phyloP scores from a whole-genome alignment of 2,797 vertebrate genomes.

The Pseudopleuronectes americanus region DNA sequence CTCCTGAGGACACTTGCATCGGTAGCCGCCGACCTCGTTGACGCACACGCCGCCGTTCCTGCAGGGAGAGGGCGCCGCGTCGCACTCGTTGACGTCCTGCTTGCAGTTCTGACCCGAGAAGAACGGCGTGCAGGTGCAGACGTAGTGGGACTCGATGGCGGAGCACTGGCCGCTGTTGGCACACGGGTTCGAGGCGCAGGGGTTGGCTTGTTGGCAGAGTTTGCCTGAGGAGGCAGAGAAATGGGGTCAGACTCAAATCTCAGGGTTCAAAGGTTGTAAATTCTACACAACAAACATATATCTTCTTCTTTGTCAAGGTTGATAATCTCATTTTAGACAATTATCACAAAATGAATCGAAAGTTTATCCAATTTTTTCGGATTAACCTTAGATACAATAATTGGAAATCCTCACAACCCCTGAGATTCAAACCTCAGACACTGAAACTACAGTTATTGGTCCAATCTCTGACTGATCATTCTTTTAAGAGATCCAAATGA shows the following conservation, averaged over 20 bases:
- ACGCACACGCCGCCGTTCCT: conserved; percentile 87
- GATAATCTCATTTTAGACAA: too few relatives aligned
- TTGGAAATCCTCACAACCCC: too few relatives aligned
- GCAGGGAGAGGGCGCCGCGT: conserved; percentile 80
- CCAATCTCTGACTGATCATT: not conserved
- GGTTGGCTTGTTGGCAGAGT: conserved; percentile 91
- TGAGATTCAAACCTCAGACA: too few relatives aligned
- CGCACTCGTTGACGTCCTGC: conserved; percentile 92
- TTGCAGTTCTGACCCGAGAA: conserved; percentile 93
- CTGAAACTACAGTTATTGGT: not conserved
- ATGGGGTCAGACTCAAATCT: not conserved
- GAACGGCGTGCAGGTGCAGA: conserved; percentile 87
- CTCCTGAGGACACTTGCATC: conserved; percentile 86
- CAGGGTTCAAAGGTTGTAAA: too few relatives aligned
- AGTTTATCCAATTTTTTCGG: too few relatives aligned
- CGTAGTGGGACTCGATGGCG: conserved; percentile 85
- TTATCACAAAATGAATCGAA: too few relatives aligned
- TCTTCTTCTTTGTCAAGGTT: too few relatives aligned
- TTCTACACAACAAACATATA: too few relatives aligned
- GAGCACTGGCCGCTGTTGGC: conserved; percentile 91
- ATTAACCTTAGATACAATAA: too few relatives aligned
- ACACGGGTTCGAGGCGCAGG: conserved; percentile 95
- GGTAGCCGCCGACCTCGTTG: conserved; percentile 90
- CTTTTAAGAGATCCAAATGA: too few relatives aligned
- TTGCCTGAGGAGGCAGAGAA: conserved; percentile 82